Evolutionary conservation across 2,888 invertebrate genomes (phyloP).

Genomic region (Campopleginae sp.): DNA sequence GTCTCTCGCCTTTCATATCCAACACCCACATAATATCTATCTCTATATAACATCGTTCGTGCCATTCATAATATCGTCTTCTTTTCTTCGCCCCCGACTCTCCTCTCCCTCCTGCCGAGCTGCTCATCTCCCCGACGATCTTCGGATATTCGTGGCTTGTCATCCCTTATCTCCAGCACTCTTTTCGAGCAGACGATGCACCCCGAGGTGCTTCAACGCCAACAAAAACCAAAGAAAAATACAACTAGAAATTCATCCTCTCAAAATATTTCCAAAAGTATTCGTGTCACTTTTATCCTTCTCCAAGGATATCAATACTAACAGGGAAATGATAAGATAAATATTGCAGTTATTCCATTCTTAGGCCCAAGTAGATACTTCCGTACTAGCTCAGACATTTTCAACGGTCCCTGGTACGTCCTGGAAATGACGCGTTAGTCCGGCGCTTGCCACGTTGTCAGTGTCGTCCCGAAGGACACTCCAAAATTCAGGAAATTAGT

Average conservation of each 20-base stretch:
- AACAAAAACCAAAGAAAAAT: not conserved
- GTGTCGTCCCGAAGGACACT: no score
- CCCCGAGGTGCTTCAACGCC: not conserved
- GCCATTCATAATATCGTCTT: slow-evolving; percentile 64
- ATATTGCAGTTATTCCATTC: slow-evolving; percentile 47
- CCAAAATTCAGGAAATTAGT: no score
- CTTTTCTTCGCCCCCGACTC: not conserved
- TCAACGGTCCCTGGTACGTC: not conserved
- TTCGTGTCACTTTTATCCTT: slow-evolving; percentile 50
- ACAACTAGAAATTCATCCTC: slow-evolving; percentile 1
- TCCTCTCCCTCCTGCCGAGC: not conserved
- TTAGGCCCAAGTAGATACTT: not conserved
- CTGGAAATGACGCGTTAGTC: no score
- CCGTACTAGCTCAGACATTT: not conserved
- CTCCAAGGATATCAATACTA: not conserved
- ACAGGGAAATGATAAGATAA: slow-evolving; percentile 40
- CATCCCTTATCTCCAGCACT: slow-evolving; percentile 7
- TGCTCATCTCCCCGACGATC: slow-evolving; percentile 43
- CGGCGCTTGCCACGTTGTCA: no score
- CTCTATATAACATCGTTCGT: slow-evolving; percentile 42
- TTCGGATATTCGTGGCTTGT: slow-evolving; percentile 37
- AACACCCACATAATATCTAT: slow-evolving; percentile 14
- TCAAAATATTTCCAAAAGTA: slow-evolving; percentile 54
- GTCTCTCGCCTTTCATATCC: slow-evolving; percentile 56
- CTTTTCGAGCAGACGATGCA: slow-evolving; percentile 9